These are phyloP conservation scores for Palythoa heliodiscus DNA, from an alignment of 92 coral and sea anemone species.

Conservation along the genomic window DNA sequence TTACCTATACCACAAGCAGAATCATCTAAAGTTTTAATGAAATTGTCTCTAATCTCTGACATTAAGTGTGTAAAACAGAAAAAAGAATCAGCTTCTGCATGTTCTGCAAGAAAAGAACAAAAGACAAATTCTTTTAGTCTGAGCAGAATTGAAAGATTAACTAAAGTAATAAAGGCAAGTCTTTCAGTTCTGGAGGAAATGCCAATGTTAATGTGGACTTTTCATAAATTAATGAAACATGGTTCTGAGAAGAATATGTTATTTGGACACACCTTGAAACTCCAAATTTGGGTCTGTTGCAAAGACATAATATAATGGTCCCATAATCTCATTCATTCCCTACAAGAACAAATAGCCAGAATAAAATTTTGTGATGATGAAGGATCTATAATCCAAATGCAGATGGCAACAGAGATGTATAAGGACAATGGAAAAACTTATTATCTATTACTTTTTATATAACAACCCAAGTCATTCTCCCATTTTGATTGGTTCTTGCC, in stretches of 20 bases:
- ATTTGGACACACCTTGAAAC: conserved; percentile 80
- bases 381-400: not conserved
- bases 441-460: too few relatives aligned
- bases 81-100: conserved; percentile 96
- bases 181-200: not conserved
- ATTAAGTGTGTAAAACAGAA: conserved; percentile 96
- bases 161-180: not conserved
- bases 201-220: not conserved
- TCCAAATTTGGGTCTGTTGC: conserved; percentile 81
- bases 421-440: too few relatives aligned
- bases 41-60: conserved; percentile 98
- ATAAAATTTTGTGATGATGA: not conserved
- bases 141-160: not conserved
- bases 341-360: conserved; percentile 15
- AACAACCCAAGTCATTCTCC: too few relatives aligned
- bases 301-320: conserved; percentile 93
- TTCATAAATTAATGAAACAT: not conserved
- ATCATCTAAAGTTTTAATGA: conserved; percentile 94
- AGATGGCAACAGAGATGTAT: too few relatives aligned
- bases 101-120: conserved; percentile 51
- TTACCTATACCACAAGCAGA: conserved; percentile 97
- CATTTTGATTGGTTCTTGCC: too few relatives aligned
- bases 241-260: not conserved
- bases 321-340: conserved; percentile 99
- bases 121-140: not conserved